Base-by-base conservation (phyloP, 2,888 invertebrate genomes). In the Odontocerum albicorne region DNA sequence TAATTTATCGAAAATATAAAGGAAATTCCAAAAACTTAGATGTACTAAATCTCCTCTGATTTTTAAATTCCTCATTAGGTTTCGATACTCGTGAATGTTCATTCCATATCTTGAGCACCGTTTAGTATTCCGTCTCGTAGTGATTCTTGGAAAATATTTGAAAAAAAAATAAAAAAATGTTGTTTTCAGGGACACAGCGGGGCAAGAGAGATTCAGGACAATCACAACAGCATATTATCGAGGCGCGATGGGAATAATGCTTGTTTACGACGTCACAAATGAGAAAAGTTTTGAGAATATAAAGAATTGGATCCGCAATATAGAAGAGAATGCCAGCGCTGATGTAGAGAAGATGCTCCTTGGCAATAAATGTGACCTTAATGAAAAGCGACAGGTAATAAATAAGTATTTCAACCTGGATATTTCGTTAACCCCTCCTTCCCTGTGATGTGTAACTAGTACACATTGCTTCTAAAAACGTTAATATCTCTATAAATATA, bases 151-250 rank as follows among this genome's bases (percentile, higher is more conserved):
- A n/a, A n/a, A n/a, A n/a, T n/a, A n/a, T n/a, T n/a, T n/a, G n/a
- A n/a, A n/a, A 27, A 27, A 8, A 27, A 27, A 27, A 27, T 27
- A 27, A 7, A 7, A 7, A 27, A 27, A 27, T 27, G 4, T 21
- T 21, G n/a, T n/a, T 27, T 31, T 4, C 6, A 96, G 96, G 97
- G 98, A 98, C 71, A 98, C 98, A 51, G 98, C 98, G 35, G 98
- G 99, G 1, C 98, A 99, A 74, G 99, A 99, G 73, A 83, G 98
- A 69, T 99, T 99, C 81, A 86, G 97, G 65, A 99, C 98, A 61
- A 99, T 99, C 65, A 99, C 98, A 50, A 99, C 98, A 57, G 97
- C 98, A n/a, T 99, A 99, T 72, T 99, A 99, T 77, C 86, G 99
- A 65, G 99, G 98, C 44, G 98, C 98, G 36, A 99, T 99, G 97